phyloP scores from a whole-genome alignment of 2,113 vertebrate genomes.

The Podarcis muralis region DNA sequence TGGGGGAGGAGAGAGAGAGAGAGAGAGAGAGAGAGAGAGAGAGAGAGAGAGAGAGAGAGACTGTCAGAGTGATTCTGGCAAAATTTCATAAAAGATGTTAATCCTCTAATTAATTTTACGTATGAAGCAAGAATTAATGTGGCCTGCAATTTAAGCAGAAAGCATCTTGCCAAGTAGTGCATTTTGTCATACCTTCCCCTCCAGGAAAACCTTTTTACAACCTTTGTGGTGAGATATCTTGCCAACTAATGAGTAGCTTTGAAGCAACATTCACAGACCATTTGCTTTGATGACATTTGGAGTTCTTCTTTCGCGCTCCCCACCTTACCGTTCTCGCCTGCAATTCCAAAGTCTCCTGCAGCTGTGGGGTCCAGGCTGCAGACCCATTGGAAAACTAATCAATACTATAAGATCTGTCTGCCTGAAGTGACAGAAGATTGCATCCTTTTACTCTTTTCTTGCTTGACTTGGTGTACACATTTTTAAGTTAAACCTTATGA shows the following conservation, averaged over 20 bases:
- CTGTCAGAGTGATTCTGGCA: slow-evolving; percentile 59
- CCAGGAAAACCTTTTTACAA: slow-evolving; percentile 85
- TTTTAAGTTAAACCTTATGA: slow-evolving; percentile 76
- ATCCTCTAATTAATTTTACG: slow-evolving; percentile 82
- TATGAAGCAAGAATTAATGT: slow-evolving; percentile 78
- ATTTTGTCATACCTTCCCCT: slow-evolving; percentile 86
- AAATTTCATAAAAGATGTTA: slow-evolving; percentile 78
- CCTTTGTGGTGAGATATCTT: slow-evolving; percentile 90
- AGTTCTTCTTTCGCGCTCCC: slow-evolving; percentile 54
- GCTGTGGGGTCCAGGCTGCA: slow-evolving; percentile 71
- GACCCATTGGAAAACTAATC: slow-evolving; percentile 78
- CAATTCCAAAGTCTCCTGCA: slow-evolving; percentile 69
- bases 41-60: not conserved
- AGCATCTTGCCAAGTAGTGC: slow-evolving; percentile 75
- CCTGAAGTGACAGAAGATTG: slow-evolving; percentile 73
- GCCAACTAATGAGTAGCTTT: slow-evolving; percentile 90
- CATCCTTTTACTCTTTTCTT: slow-evolving; percentile 70
- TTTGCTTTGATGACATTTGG: slow-evolving; percentile 92
- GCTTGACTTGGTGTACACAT: slow-evolving; percentile 64
- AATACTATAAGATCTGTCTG: slow-evolving; percentile 74
- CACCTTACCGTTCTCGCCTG: not conserved
- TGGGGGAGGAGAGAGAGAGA: too few relatives aligned
- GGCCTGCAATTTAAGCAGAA: slow-evolving; percentile 75
- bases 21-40: not conserved
- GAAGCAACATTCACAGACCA: slow-evolving; percentile 95